Evolutionary conservation across 2,888 invertebrate species (phyloP).

Genomic region (Trissoscelio sp.): DNA sequence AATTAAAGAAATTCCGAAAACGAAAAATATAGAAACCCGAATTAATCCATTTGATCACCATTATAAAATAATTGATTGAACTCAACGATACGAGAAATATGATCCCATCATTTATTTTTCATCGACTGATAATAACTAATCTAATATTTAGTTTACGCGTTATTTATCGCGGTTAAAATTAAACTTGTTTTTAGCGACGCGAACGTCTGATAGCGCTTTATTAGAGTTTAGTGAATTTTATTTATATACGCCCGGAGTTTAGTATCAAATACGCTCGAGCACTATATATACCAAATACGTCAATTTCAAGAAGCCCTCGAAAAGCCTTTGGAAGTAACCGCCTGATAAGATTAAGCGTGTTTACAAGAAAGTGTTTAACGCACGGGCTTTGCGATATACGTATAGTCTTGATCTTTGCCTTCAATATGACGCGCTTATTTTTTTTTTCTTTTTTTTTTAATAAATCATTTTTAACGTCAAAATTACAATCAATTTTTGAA

Average conservation of each 20-base stretch:
- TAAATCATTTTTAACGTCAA: neutral
- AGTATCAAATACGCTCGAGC: neutral
- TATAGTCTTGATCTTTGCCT: conserved; percentile 68
- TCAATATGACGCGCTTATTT: neutral
- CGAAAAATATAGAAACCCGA: too few species aligned
- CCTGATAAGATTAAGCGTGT: conserved; percentile 72
- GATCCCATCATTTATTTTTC: conserved; percentile 14
- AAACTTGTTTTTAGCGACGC: conserved; percentile 7
- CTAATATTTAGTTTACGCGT: conserved; percentile 19
- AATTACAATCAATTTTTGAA: neutral
- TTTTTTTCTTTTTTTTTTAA: neutral
- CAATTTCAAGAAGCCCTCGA: conserved; percentile 52
- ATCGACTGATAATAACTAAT: conserved; percentile 8
- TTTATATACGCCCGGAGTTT: neutral
- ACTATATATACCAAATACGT: conserved; percentile 35
- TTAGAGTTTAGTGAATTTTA: conserved; percentile 9
- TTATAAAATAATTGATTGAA: conserved; percentile 9
- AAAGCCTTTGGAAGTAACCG: conserved; percentile 36
- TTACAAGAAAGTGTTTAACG: conserved; percentile 66
- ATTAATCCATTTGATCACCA: conserved; percentile 3
- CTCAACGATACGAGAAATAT: neutral
- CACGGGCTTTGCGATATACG: conserved; percentile 6
- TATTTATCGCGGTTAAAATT: conserved; percentile 26
- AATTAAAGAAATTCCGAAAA: too few species aligned
- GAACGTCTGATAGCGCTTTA: conserved; percentile 4